Conservation (phyloP, 2,113 vertebrate genomes). For the Laticauda laticaudata region DNA sequence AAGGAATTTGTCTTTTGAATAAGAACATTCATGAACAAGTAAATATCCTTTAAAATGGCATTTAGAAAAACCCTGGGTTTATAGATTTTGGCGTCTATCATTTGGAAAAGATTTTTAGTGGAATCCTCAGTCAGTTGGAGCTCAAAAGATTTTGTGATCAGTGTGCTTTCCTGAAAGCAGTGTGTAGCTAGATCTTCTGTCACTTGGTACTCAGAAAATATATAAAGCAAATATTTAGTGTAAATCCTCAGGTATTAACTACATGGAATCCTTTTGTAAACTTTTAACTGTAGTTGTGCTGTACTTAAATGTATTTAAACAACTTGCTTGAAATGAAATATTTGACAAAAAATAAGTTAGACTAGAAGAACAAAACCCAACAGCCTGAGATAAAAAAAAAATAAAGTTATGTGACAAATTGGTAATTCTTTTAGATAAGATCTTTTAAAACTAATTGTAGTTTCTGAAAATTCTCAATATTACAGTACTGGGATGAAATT, state of each 20-base stretch:
- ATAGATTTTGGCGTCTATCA: slow-evolving; percentile 13
- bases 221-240: slow-evolving; percentile 42
- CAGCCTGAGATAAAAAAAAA: not conserved
- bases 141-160: not conserved
- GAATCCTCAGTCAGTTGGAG: not conserved
- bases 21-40: not conserved
- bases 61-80: not conserved
- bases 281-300: slow-evolving; percentile 26
- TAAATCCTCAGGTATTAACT: slow-evolving; percentile 38
- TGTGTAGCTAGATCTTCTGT: not conserved
- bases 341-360: slow-evolving; percentile 1
- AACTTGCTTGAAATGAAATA: slow-evolving; percentile 31
- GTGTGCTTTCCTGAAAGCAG: not conserved
- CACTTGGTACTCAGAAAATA: slow-evolving; percentile 32
- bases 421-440: too few species aligned
- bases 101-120: not conserved
- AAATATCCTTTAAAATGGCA: slow-evolving; percentile 5
- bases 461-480: not conserved
- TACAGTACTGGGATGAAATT: not conserved
- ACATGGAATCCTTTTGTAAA: slow-evolving; percentile 36
- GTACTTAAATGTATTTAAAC: slow-evolving; percentile 35
- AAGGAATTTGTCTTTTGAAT: not conserved
- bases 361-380: slow-evolving; percentile 4
- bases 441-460: not conserved
- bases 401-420: slow-evolving; percentile 3